Base-by-base conservation (phyloP, 2,113 vertebrate genomes). In the Oenanthe melanoleuca region DNA sequence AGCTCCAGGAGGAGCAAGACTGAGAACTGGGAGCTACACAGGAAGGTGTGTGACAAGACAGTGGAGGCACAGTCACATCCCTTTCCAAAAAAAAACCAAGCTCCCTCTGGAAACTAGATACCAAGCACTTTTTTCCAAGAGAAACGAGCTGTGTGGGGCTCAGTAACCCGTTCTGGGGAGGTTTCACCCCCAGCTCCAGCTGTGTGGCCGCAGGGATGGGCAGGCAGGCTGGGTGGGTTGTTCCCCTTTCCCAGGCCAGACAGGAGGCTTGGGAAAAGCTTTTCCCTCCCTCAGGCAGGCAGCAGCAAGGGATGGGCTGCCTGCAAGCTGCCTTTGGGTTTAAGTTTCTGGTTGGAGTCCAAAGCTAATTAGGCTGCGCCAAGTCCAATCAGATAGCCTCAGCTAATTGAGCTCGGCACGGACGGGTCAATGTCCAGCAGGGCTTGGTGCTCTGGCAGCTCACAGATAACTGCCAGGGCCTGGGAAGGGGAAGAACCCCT, bases 11-110 rank as follows among this genome's bases (percentile, higher is more conserved):
- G 90, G 80, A 72, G 69, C 82, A 80, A 95, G 64, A 95, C 95
- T 97, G 97, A 96, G 97, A 98, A 97, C 59, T 37, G 94, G 95
- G 88, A 92, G 95, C 96, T 98, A 96, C 96, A 8, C 97, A 98
- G 97, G 96, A 97, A 98, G 96, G 96, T 86, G 94, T 90, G 97
- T 93, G 49, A 86, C 34, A 11, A 95, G 95, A 88, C 33, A 86
- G 78, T 26, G 65, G 79, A 78, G 44, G 83, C 86, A 89, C 29
- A 83, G 45, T 21, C 44, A 63, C 38, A 33, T n/a, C 44, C 21
- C 71, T 65, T 75, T 38, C 55, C 37, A 31, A 5, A 61, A 64
- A 37, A 66, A 85, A 9, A 9, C 26, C 47, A 38, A 60, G 7
- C 17, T 49, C 64, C n/a, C 26, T 40, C 64, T 63, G 49, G 26